Evolutionary conservation across 2,888 invertebrate species (phyloP), one percentile per base, ranked within the genome.

Genomic region (Stratiomys singularior): DNA sequence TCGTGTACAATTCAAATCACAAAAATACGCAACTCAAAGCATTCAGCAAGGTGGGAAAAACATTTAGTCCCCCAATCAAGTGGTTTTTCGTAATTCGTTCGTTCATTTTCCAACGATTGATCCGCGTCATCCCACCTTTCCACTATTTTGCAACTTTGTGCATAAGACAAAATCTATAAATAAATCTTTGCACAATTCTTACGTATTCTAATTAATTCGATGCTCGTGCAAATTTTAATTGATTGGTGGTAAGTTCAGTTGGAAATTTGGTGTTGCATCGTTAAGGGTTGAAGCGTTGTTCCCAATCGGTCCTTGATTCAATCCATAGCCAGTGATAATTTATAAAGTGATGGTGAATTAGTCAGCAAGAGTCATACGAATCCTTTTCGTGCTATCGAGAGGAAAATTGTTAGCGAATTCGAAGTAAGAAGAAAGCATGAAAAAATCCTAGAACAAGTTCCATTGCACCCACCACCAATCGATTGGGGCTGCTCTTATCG

Each of bases 401-500:
- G n/a, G n/a, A n/a, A n/a, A n/a, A n/a, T n/a, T n/a, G n/a, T n/a
- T n/a, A n/a, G n/a, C n/a, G n/a, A n/a, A n/a, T n/a, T n/a, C n/a
- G n/a, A n/a, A n/a, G n/a, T n/a, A n/a, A 37, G 37, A 9, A 37
- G 9, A 37, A 37, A 3, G 37, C 37, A 37, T 9, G 9, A 9
- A 37, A 37, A 37, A 37, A 37, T 37, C 37, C 37, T 52, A 13
- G 52, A 13, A 52, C 52, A 52, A 52, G 52, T 13, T 52, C 18
- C 52, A 52, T n/a, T 37, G 37, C 37, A 37, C 37, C 37, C 37
- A 37, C 37, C 37, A 74, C n/a, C 18, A 74, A 74, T 74, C 74
- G 74, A 74, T 74, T 60, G 23, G 60, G 47, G 60, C 44, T 44
- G 15, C 47, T 69, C 44, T 74, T 74, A 74, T 74, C 74, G 74